Base-by-base conservation (phyloP, 2,888 invertebrate species). In the Hyles lineata region DNA sequence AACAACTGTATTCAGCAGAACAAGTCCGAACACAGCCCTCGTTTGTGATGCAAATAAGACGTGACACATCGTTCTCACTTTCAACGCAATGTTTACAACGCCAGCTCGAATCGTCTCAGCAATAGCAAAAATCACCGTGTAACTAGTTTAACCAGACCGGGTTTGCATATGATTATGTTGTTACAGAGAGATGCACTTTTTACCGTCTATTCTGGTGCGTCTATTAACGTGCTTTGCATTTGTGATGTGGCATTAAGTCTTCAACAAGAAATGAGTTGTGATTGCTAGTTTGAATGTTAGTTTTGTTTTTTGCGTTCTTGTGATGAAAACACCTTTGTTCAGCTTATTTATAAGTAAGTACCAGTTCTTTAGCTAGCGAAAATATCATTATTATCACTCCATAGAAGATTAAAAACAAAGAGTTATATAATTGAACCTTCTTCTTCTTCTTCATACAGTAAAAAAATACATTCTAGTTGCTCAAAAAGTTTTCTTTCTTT, bases 21-120 rank as follows among this genome's bases (percentile, higher is more conserved):
- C 72, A 71, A 74, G 83, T 85, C 81, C 79, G 74, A 74, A 73
- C 73, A 72, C 74, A 78, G 72, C 77, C 76, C 75, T 76, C 67
- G 78, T 86, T 85, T 84, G 82, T 80, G 75, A 83, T 80, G 80
- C 80, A 84, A 87, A 89, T 89, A 77, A 76, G 76, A 76, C 80
- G 79, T 82, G 85, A 86, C 84, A 83, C 79, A 80, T 80, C 80
- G 80, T 79, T 85, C 80, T 88, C 85, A 83, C 87, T 89, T 88
- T 88, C 87, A 76, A 82, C 83, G 76, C 79, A 77, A 78, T 75
- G 74, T 79, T 79, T 84, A 80, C 62, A 35, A 55, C 60, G 29
- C 52, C n/a, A 75, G 77, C 76, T 78, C 75, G 73, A 74, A 72
- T 75, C 52, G 72, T 50, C 55, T 55, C 43, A 32, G 32, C 62